phyloP scores from a whole-genome alignment of 2,888 invertebrate genomes.

The Drosophila meridiana region DNA sequence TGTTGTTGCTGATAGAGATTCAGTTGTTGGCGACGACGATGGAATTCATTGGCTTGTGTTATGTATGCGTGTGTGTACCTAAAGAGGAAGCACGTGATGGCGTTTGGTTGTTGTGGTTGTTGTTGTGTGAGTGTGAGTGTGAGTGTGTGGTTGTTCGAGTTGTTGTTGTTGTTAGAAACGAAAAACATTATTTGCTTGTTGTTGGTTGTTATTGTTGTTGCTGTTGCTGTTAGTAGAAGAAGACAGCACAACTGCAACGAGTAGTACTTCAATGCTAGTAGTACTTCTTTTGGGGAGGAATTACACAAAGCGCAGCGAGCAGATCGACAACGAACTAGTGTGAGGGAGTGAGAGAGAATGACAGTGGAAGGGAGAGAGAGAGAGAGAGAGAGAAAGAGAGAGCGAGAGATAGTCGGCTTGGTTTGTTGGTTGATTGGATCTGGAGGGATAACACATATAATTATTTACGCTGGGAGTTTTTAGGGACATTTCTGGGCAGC shows the following conservation, averaged over 20 bases:
- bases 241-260: conserved; percentile 31
- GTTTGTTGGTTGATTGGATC: neutral
- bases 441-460: conserved; percentile 12
- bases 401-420: conserved; percentile 2
- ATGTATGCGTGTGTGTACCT: conserved; percentile 85
- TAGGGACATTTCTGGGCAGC: conserved; percentile 3
- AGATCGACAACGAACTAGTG: conserved; percentile 18
- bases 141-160: conserved; percentile 28
- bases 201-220: conserved; percentile 32
- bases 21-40: conserved; percentile 82
- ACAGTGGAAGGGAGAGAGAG: conserved; percentile 6
- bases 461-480: conserved; percentile 16
- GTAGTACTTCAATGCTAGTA: conserved; percentile 11
- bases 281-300: conserved; percentile 1
- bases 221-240: conserved; percentile 42
- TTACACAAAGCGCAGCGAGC: conserved; percentile 52
- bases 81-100: conserved; percentile 70
- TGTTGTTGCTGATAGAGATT: conserved; percentile 68
- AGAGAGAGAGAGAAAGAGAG: neutral
- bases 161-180: conserved; percentile 46
- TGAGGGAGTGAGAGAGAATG: conserved; percentile 15
- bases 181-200: conserved; percentile 29
- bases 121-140: conserved; percentile 10
- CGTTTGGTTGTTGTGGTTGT: conserved; percentile 22
- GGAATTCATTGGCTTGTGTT: conserved; percentile 84